Percentiles rank a stretch among this genome's conserved stretches.
phyloP scores from a whole-genome alignment of 2,797 vertebrate species.

The Eurystomus glaucurus region DNA sequence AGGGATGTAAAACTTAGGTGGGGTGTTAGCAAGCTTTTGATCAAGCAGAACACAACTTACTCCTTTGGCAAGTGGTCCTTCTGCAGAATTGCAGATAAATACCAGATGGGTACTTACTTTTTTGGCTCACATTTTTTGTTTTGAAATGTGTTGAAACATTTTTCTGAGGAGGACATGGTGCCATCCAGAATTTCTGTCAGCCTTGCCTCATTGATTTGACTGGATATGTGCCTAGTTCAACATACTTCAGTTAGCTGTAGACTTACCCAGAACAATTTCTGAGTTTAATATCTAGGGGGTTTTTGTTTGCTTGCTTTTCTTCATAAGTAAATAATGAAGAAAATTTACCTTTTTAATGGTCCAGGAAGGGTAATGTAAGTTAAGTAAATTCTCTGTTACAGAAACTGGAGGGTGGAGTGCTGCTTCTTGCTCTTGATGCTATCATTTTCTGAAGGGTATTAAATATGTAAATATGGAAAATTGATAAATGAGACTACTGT shows the following conservation, averaged over 20 bases:
- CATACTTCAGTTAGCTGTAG: not conserved
- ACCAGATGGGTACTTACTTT: slow-evolving; percentile 8
- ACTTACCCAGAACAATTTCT: not conserved
- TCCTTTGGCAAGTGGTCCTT: not conserved
- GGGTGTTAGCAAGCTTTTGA: not conserved
- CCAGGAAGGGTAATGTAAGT: not conserved
- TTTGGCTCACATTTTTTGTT: slow-evolving; percentile 36
- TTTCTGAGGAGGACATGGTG: not conserved
- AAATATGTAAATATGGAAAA: not conserved
- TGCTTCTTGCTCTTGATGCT: not conserved
- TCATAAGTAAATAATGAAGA: not conserved
- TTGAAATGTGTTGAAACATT: slow-evolving; percentile 49
- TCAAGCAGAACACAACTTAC: not conserved
- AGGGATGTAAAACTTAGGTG: not conserved
- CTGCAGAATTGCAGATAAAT: slow-evolving; percentile 32
- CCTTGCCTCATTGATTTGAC: not conserved
- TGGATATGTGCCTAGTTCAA: not conserved
- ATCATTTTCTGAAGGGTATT: not conserved
- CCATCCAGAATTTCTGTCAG: slow-evolving; percentile 34
- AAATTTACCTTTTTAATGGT: not conserved
- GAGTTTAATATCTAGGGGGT: not conserved
- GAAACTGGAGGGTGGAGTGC: not conserved
- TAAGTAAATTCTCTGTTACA: not conserved
- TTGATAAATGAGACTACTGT: not conserved
- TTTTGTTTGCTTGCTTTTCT: not conserved